A percentile compares a stretch with the other conserved stretches of the same genome.
Conservation (phyloP, 2,888 invertebrate species). For the Volucella zonaria region DNA sequence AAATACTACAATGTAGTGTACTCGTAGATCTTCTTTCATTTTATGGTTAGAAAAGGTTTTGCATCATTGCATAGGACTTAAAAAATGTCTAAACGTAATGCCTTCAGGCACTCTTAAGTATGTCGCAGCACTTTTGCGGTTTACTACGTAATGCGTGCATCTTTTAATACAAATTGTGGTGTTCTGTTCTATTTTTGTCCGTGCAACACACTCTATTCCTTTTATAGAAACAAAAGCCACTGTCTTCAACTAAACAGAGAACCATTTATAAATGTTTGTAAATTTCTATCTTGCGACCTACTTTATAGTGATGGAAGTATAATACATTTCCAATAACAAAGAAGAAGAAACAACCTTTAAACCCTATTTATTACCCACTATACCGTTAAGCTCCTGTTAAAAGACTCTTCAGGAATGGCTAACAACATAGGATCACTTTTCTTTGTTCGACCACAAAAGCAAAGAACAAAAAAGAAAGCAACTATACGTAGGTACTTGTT, state of each 20-base stretch:
- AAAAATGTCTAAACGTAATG: too few species aligned
- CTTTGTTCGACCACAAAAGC: conserved; percentile 40
- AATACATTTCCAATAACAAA: conserved; percentile 43
- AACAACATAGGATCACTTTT: conserved; percentile 53
- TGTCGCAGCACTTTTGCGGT: too few species aligned
- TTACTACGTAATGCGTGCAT: neutral
- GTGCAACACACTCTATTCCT: conserved; percentile 6
- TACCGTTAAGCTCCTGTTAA: conserved; percentile 59
- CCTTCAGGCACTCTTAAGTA: too few species aligned
- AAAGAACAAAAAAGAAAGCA: conserved; percentile 34
- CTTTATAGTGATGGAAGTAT: conserved; percentile 30
- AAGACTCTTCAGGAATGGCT: conserved; percentile 28
- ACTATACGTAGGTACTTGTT: neutral
- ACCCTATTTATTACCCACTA: conserved; percentile 62
- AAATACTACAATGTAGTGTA: too few species aligned
- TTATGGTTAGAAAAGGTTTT: too few species aligned
- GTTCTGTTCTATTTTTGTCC: conserved; percentile 3
- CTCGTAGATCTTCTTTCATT: too few species aligned
- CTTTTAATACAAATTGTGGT: conserved; percentile 7
- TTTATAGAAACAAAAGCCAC: conserved; percentile 13
- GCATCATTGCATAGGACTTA: too few species aligned
- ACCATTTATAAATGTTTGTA: conserved; percentile 25
- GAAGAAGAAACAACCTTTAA: conserved; percentile 58
- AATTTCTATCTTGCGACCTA: conserved; percentile 49
- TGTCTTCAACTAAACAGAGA: neutral